Evolutionary conservation across 2,113 vertebrate species (phyloP).

Genomic region (Cololabis saira): DNA sequence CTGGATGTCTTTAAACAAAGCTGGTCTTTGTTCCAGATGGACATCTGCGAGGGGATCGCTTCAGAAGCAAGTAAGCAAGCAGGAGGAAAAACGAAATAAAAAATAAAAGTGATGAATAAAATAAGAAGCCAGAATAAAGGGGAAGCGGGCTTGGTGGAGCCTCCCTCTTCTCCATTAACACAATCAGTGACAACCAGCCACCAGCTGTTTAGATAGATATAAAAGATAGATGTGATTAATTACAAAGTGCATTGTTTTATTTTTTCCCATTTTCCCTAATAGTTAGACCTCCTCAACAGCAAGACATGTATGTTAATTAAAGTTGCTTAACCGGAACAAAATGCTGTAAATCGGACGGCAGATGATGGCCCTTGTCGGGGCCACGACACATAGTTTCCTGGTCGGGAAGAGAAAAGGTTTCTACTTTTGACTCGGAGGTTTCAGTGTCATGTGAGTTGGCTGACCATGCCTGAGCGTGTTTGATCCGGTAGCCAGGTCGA

Average conservation of each 20-base stretch:
- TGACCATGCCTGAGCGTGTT: constrained; percentile 53
- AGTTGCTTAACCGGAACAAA: constrained; percentile 41
- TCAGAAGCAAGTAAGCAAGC: constrained; percentile 23
- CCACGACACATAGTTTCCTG: background rate
- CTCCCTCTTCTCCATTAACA: constrained; percentile 65
- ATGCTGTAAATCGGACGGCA: too few relatives aligned
- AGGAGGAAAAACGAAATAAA: constrained; percentile 33
- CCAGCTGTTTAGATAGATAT: too few relatives aligned
- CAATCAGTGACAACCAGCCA: constrained; percentile 71
- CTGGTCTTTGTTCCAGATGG: constrained; percentile 46
- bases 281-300: background rate
- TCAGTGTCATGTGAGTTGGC: background rate
- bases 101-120: background rate
- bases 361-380: background rate
- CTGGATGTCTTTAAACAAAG: constrained; percentile 22
- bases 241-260: too few relatives aligned
- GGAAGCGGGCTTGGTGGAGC: constrained; percentile 33
- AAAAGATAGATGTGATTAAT: too few relatives aligned
- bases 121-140: constrained; percentile 10
- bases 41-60: constrained; percentile 54
- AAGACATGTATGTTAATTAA: constrained; percentile 52
- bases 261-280: too few relatives aligned
- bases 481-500: constrained; percentile 69
- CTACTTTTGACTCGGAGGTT: too few relatives aligned
- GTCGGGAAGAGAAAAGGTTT: constrained; percentile 22